Evolutionary conservation across 2,113 vertebrate species (phyloP).

Genomic region (Oreamnos americanus): DNA sequence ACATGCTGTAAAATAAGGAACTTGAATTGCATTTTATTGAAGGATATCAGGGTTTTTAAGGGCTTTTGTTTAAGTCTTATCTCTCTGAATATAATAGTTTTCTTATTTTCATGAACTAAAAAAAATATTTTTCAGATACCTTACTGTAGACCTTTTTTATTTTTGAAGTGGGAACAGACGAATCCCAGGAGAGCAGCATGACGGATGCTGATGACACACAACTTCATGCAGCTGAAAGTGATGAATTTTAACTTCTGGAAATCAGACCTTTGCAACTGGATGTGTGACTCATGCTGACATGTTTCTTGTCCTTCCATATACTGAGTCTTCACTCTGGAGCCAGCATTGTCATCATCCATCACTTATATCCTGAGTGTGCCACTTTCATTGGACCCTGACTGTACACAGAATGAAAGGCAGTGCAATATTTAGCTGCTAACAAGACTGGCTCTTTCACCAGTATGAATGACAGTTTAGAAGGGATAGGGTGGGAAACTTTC

Average conservation of each 20-base stretch:
- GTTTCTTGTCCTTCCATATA: conserved; percentile 79
- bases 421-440: conserved; percentile 80
- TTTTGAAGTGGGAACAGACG: conserved; percentile 88
- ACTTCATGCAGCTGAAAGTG: conserved; percentile 96
- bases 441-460: conserved; percentile 78
- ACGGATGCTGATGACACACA: conserved; percentile 97
- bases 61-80: not conserved
- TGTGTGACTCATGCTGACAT: conserved; percentile 81
- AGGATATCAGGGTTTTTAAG: not conserved
- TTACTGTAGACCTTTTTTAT: conserved; percentile 25
- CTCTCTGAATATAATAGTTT: conserved; percentile 1
- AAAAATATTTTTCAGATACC: not conserved
- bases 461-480: conserved; percentile 74
- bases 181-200: conserved; percentile 98
- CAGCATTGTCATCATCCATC: conserved; percentile 69
- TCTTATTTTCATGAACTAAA: conserved; percentile 17
- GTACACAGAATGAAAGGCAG: conserved; percentile 77
- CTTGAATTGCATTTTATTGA: not conserved
- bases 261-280: conserved; percentile 78
- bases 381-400: conserved; percentile 69
- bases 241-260: conserved; percentile 91
- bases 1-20: not conserved
- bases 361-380: conserved; percentile 67
- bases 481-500: conserved; percentile 69
- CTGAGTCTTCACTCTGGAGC: conserved; percentile 81